Conservation (phyloP, 1,140 invertebrate genomes). For the Musca domestica region DNA sequence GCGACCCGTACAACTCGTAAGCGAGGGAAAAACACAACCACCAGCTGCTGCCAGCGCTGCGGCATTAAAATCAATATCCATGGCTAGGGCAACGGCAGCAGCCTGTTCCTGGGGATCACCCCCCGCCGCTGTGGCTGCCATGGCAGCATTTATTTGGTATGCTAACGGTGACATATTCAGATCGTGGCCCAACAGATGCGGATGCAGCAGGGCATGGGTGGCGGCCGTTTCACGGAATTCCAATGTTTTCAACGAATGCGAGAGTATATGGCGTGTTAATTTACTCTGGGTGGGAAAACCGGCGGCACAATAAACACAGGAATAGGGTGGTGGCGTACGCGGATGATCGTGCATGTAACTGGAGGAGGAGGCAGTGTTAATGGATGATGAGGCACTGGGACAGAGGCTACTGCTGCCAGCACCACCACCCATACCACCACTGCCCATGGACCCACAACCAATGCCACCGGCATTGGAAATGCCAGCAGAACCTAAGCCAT, state of each 20-base stretch:
- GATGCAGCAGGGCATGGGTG: constrained; percentile 57
- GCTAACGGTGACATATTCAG: constrained; percentile 56
- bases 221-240: constrained; percentile 75
- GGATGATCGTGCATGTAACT: constrained; percentile 32
- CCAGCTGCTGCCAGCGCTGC: constrained; percentile 55
- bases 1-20: constrained; percentile 19
- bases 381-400: constrained; percentile 48
- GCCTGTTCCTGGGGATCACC: constrained; percentile 56
- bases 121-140: constrained; percentile 53
- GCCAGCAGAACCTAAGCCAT: constrained; percentile 53
- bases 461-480: constrained; percentile 52
- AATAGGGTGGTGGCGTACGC: constrained; percentile 59
- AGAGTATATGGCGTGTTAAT: constrained; percentile 81
- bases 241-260: constrained; percentile 79
- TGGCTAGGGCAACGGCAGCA: constrained; percentile 44
- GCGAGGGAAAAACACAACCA: constrained; percentile 31
- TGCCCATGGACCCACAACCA: constrained; percentile 50
- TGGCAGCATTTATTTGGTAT: constrained; percentile 56
- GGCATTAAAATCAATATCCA: constrained; percentile 48
- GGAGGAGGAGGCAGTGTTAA: constrained; percentile 39
- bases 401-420: constrained; percentile 28
- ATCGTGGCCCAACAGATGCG: constrained; percentile 44
- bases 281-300: constrained; percentile 85
- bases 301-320: constrained; percentile 84
- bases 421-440: constrained; percentile 32